Percentiles rank a stretch among this genome's conserved stretches.
Evolutionary conservation across 1,140 invertebrate species (phyloP).

Genomic region (Hyles euphorbiae): DNA sequence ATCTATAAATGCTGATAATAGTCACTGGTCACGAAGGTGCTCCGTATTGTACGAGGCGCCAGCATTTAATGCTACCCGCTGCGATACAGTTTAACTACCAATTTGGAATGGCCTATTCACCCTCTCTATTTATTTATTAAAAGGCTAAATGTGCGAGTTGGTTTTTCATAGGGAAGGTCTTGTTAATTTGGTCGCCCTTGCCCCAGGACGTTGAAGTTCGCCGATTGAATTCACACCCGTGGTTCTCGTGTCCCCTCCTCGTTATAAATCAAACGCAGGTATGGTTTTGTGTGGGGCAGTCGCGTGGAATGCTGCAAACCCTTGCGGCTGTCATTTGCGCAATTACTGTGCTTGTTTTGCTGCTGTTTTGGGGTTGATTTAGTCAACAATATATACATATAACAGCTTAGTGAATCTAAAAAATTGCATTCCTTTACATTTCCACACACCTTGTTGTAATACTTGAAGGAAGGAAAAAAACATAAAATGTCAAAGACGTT

Average conservation of each 20-base stretch:
- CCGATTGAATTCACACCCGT: constrained; percentile 57
- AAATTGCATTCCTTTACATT: no score
- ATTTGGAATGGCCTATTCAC: constrained; percentile 24
- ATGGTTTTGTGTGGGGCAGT: constrained; percentile 53
- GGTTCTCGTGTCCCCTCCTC: constrained; percentile 56
- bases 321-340: constrained; percentile 37
- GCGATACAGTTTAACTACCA: constrained; percentile 40
- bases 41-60: constrained; percentile 44
- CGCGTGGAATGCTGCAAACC: constrained; percentile 39
- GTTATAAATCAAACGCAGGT: constrained; percentile 73
- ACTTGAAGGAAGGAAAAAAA: no score
- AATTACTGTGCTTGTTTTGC: constrained; percentile 12
- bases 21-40: constrained; percentile 55
- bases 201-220: constrained; percentile 39
- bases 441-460: no score
- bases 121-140: constrained; percentile 7
- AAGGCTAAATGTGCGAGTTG: constrained; percentile 4
- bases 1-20: constrained; percentile 59
- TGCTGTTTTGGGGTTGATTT: not conserved
- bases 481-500: constrained; percentile 2
- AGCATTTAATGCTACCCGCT: constrained; percentile 50
- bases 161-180: constrained; percentile 22
- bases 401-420: not conserved
- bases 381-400: not conserved
- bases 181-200: constrained; percentile 28